These are phyloP conservation scores for Artemia sinica DNA, from an alignment of 2,888 invertebrate genomes.

Conservation along the genomic window DNA sequence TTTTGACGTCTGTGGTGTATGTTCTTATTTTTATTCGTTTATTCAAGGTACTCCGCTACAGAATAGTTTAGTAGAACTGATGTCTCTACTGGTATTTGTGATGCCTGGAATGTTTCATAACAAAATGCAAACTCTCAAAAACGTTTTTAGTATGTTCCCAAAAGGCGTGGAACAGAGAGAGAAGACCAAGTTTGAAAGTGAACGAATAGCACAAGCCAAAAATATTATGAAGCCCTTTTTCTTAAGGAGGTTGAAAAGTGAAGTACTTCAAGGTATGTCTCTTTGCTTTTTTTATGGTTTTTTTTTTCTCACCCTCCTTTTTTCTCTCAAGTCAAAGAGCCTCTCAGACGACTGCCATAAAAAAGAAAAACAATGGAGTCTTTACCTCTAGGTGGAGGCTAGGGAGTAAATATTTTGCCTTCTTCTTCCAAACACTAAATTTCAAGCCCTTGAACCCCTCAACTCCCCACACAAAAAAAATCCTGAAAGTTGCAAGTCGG, in stretches of 20 bases:
- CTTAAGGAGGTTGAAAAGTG: conserved; percentile 63
- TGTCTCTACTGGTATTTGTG: conserved; percentile 85
- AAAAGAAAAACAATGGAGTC: too few relatives aligned
- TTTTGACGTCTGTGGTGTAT: conserved; percentile 18
- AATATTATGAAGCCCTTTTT: conserved; percentile 91
- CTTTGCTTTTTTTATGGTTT: too few relatives aligned
- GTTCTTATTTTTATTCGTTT: conserved; percentile 40
- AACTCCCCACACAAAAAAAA: too few relatives aligned
- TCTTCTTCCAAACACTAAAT: too few relatives aligned
- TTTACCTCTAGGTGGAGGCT: too few relatives aligned
- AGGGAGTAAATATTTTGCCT: too few relatives aligned
- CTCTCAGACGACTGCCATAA: too few relatives aligned
- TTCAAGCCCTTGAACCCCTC: too few relatives aligned
- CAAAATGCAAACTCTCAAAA: conserved; percentile 69
- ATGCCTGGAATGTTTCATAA: conserved; percentile 87
- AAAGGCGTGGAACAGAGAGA: conserved; percentile 25
- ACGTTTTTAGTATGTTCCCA: conserved; percentile 48
- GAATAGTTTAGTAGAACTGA: conserved; percentile 83
- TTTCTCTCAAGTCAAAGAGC: too few relatives aligned
- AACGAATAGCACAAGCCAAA: conserved; percentile 80
- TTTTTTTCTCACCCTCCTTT: too few relatives aligned
- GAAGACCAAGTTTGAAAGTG: conserved; percentile 61
- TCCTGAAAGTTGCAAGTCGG: too few relatives aligned
- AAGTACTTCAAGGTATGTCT: conserved; percentile 46
- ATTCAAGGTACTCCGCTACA: conserved; percentile 84